Percentiles rank a stretch among this genome's conserved stretches.
Conservation (phyloP, 1,140 invertebrate species). For the Lucilia sericata region DNA sequence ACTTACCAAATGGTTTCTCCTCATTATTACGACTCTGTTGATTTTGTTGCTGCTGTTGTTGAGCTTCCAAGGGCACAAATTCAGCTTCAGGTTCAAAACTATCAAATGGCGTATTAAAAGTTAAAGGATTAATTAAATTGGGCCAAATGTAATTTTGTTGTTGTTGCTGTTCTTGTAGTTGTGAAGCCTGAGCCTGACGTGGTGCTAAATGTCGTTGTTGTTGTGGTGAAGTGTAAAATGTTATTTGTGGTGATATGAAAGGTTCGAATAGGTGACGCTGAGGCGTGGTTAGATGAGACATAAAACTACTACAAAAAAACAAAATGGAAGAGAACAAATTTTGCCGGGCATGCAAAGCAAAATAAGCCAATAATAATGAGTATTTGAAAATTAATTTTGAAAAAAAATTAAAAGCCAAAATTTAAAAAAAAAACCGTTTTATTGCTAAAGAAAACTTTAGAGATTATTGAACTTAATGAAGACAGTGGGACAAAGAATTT, state of each 20-base stretch:
- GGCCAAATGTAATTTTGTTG: conserved; percentile 54
- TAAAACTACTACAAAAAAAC: conserved; percentile 19
- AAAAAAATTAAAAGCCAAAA: neutral
- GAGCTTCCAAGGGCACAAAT: conserved; percentile 62
- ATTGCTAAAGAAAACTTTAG: neutral
- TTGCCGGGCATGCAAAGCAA: conserved; percentile 16
- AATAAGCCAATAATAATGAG: neutral
- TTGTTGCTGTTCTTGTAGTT: conserved; percentile 52
- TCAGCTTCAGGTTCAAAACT: conserved; percentile 55
- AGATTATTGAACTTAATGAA: neutral
- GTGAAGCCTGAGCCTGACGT: conserved; percentile 50
- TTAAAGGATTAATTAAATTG: conserved; percentile 51
- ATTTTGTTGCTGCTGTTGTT: conserved; percentile 52
- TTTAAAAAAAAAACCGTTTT: neutral
- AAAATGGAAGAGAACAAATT: neutral
- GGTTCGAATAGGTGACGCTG: conserved; percentile 30
- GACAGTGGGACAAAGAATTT: too few relatives aligned
- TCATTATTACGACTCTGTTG: conserved; percentile 45
- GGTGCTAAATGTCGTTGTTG: conserved; percentile 52
- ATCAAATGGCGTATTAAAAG: conserved; percentile 44
- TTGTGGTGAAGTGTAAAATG: conserved; percentile 30
- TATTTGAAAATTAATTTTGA: neutral
- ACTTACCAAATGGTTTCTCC: conserved; percentile 63
- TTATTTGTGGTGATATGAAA: conserved; percentile 19
- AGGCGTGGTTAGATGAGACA: conserved; percentile 32